Base-by-base conservation (phyloP, 2,888 invertebrate species). In the Junonia oenone region DNA sequence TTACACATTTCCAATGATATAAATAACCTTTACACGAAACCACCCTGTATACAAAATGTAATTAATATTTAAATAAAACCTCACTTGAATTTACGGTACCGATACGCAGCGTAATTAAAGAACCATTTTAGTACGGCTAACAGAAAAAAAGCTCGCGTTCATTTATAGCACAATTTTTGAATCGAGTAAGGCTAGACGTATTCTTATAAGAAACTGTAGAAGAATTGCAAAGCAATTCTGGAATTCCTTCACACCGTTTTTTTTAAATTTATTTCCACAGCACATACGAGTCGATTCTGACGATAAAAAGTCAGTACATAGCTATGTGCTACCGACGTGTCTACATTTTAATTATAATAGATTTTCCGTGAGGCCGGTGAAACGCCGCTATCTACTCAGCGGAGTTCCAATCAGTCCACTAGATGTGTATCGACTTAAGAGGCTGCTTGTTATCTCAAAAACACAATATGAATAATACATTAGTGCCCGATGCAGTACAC, bases 401-500 rank as follows among this genome's bases (percentile, higher is more conserved):
- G 47, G 65, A 62, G 75, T 78, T 73, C 82, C 83, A 84, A 87
- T 85, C 85, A 83, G 81, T 75, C 78, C 76, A 69, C 83, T 84
- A 87, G 90, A 90, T 90, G 84, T 82, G 83, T 88, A 90, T 90
- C 88, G 83, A 78, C 80, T 83, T 81, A 78, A 83, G 78, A 78
- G 77, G 71, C 75, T 75, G 83, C 88, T 90, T 88, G 90, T 90
- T 89, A 90, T 89, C 89, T 88, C 84, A 88, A 87, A 88, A 86
- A 83, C 86, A 83, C 83, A 83, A 82, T 87, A 90, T 90, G 89
- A 90, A 90, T 90, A 89, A 90, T 85, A 84, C 90, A 90, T 89
- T 75, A 86, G 84, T 76, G 73, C 73, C 67, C 79, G 77, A 75
- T 81, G 76, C 77, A 70, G 76, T 76, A 77, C 78, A 75, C 73